These are phyloP conservation scores for Amphipoea lucens DNA, from an alignment of 2,888 invertebrate species.

Conservation along the genomic window DNA sequence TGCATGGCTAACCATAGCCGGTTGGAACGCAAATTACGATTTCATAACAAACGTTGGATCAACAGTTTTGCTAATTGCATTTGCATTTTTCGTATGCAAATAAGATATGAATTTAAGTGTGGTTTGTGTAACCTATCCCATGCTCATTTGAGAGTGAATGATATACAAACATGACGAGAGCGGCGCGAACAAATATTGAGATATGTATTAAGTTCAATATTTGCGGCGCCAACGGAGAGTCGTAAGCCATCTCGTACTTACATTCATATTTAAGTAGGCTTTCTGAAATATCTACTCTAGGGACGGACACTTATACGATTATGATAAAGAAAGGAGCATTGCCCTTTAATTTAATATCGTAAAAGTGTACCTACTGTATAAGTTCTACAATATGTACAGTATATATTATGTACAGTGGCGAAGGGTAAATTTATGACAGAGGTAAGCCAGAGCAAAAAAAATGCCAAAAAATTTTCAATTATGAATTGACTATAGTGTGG, in stretches of 20 bases:
- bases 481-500: no score
- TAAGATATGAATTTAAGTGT: slow-evolving; percentile 33
- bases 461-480: no score
- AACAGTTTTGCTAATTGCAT: slow-evolving; percentile 35
- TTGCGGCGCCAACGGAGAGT: slow-evolving; percentile 54
- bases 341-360: background rate
- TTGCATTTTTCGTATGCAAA: slow-evolving; percentile 57
- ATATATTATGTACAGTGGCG: background rate
- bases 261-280: slow-evolving; percentile 20
- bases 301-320: background rate
- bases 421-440: no score
- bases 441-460: no score
- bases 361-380: background rate
- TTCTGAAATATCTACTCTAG: slow-evolving; percentile 10
- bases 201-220: slow-evolving; percentile 54
- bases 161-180: slow-evolving; percentile 46
- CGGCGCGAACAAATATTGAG: slow-evolving; percentile 56
- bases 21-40: slow-evolving; percentile 54
- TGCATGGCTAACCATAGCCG: slow-evolving; percentile 55
- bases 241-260: slow-evolving; percentile 18
- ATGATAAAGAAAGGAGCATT: slow-evolving; percentile 5
- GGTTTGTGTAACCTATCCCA: slow-evolving; percentile 49
- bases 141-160: slow-evolving; percentile 54
- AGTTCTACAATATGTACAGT: background rate
- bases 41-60: slow-evolving; percentile 53